Conservation (phyloP, 2,797 vertebrate genomes). For the Erpetoichthys calabaricus region DNA sequence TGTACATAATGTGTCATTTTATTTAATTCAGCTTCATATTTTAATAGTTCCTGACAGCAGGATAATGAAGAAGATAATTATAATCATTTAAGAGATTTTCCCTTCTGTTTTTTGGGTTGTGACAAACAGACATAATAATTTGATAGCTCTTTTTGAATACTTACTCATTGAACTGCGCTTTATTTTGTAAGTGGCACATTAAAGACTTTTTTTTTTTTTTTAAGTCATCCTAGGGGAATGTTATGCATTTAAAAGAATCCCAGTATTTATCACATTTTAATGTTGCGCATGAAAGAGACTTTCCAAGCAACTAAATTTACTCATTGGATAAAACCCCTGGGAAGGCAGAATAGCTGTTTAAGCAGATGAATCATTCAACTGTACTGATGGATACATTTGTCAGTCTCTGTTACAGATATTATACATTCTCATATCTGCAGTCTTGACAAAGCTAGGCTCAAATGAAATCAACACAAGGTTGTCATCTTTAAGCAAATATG, state of each 20-base stretch:
- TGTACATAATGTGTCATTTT: constrained; percentile 37
- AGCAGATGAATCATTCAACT: constrained; percentile 83
- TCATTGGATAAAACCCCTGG: constrained; percentile 71
- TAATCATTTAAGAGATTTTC: constrained; percentile 17
- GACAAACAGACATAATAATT: constrained; percentile 26
- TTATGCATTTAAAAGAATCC: constrained; percentile 31
- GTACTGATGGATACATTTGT: constrained; percentile 80
- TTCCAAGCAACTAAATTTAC: constrained; percentile 72
- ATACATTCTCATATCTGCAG: constrained; percentile 70
- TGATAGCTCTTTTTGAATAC: not conserved
- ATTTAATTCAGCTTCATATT: constrained; percentile 6
- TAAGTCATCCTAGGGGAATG: constrained; percentile 24
- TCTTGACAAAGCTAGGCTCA: constrained; percentile 72
- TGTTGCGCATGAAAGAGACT: constrained; percentile 85
- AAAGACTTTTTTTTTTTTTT: constrained; percentile 26
- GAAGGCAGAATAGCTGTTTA: constrained; percentile 71
- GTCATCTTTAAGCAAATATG: constrained; percentile 95
- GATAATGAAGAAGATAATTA: constrained; percentile 29
- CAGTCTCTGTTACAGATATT: constrained; percentile 71
- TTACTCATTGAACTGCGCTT: constrained; percentile 15
- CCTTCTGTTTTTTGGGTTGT: constrained; percentile 23
- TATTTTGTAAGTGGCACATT: constrained; percentile 18
- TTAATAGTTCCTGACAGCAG: constrained; percentile 17
- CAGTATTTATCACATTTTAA: constrained; percentile 47
- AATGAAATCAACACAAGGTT: constrained; percentile 82